Evolutionary conservation across 2,888 invertebrate genomes (phyloP), one percentile per base, ranked within the genome.

Genomic region (Mythimna loreyi): DNA sequence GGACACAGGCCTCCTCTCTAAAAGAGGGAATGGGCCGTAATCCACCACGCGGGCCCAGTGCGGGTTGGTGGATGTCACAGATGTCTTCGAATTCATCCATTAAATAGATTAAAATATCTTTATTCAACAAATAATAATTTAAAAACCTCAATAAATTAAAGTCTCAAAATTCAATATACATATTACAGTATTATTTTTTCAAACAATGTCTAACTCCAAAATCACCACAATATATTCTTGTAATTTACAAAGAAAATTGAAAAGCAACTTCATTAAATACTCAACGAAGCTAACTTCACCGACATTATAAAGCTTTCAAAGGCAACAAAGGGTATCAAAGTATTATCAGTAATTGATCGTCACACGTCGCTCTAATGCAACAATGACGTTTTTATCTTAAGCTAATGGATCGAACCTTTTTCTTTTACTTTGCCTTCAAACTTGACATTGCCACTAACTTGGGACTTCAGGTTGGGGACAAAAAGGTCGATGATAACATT

Each of bases 361-460:
- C 80, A 65, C 80, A 62, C 80, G 75, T 75, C 80, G 21, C 30
- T 30, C 70, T 77, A 78, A 78, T 79, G 70, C 58, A 65, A 66
- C 65, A 66, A 55, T 70, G 36, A 62, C 16, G 47, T 56, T 63
- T 53, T 60, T 70, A 59, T 75, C 65, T 79, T 49, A 47, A 75
- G 28, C 36, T 78, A 75, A 75, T 80, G 70, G 75, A 79, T 62
- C 50, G 45, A 65, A 58, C 40, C 50, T 62, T 77, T 68, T 69
- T 64, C 57, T 57, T 62, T 30, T 13, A 13, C 13, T 56, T 64
- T 64, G 43, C 25, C 49, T 76, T 70, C 2, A 4, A 53, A 30
- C 21, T 78, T 73, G 40, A 55, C 43, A 36, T 52, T 33, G 19
- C 28, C 9, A 25, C 25, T 28, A 5, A 50, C 5, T 65, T n/a